Percentiles rank a stretch among this genome's conserved stretches.
Evolutionary conservation across 2,797 vertebrate genomes (phyloP).

Genomic region (Gymnocypris eckloni): DNA sequence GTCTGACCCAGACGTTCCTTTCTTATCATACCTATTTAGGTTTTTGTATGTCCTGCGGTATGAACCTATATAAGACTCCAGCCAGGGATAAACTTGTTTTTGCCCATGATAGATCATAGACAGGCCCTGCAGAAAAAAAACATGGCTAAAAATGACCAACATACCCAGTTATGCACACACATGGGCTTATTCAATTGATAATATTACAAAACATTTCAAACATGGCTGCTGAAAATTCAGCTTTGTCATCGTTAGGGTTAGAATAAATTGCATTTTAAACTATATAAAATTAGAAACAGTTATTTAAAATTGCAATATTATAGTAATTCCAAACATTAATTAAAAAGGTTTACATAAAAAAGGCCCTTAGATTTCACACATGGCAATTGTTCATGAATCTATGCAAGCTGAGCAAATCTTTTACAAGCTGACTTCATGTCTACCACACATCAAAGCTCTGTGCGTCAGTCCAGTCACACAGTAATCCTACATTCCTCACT

Average conservation of each 20-base stretch:
- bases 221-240: neutral
- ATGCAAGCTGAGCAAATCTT: constrained; percentile 20
- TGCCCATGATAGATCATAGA: neutral
- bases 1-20: constrained; percentile 57
- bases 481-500: constrained; percentile 43
- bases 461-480: constrained; percentile 46
- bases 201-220: neutral
- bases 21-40: constrained; percentile 44
- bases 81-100: constrained; percentile 34
- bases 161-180: neutral
- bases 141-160: neutral
- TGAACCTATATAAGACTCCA: constrained; percentile 47
- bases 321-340: neutral
- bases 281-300: neutral
- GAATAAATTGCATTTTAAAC: neutral
- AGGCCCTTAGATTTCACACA: neutral
- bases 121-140: constrained; percentile 14
- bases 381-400: constrained; percentile 12
- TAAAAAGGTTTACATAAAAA: neutral
- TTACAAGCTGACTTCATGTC: constrained; percentile 47
- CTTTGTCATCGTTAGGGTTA: too few species aligned
- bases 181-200: neutral
- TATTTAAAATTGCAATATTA: too few species aligned
- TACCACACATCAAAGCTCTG: constrained; percentile 45
- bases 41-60: constrained; percentile 39